Evolutionary conservation across 2,888 invertebrate genomes (phyloP), one percentile per base, ranked within the genome.

Genomic region (Drosophila borborema): DNA sequence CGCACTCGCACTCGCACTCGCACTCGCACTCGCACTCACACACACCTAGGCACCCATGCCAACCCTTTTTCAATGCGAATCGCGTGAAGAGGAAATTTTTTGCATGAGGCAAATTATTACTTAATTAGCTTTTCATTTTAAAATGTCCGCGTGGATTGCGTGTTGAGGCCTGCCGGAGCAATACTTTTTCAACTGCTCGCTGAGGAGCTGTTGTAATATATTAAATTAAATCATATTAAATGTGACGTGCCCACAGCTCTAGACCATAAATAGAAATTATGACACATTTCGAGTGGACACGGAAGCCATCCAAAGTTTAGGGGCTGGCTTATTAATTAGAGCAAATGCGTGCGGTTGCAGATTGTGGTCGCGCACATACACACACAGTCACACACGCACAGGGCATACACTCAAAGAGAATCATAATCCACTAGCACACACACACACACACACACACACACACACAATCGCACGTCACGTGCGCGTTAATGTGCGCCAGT

Each of bases 231-330:
- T 88, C 86, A 87, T 84, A 80, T 73, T 80, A 83, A 76, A 81
- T 72, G 81, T 64, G 74, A 81, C 80, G 75, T 72, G 82, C 74
- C 80, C 67, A 72, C 68, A 60, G 73, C 58, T 56, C 23, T 67
- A 63, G 69, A 82, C 88, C 88, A 80, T 86, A 85, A 87, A 88
- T 81, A 83, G 74, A 82, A 88, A 83, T 88, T 87, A 87, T 87
- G 88, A 88, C 87, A 88, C 85, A 87, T 88, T 81, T 76, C 80
- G 73, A 82, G 85, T 74, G 80, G 81, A 87, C 88, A 86, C 86
- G 88, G 58, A 80, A 78, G 73, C 74, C 67, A 70, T 70, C 64
- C 65, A 75, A 80, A 75, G 71, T 67, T 81, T 65, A 68, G 60
- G 75, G 80, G 75, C 76, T 78, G 81, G 71, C 77, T 86, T 84